Base-by-base conservation (phyloP, 1,140 invertebrate genomes). In the Aphelinus certus region DNA sequence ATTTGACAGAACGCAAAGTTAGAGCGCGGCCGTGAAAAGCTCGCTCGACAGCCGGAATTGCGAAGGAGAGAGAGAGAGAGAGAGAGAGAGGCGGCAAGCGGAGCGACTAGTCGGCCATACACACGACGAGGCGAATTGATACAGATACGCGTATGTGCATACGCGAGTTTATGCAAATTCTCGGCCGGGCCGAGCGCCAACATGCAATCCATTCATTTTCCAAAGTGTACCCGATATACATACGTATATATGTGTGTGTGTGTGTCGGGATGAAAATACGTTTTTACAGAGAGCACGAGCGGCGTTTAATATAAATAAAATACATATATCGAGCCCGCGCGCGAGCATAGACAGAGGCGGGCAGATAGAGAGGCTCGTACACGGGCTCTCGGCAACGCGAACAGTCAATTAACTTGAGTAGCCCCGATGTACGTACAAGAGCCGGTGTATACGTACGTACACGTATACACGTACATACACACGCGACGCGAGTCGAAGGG, bases 331-430 rank as follows among this genome's bases (percentile, higher is more conserved):
- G 26, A 26, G 26, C 26, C 26, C 26, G 26, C 2, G 55, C 53
- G 57, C 42, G 57, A 7, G 3, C 7, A 60, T 4, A 5, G 64
- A 49, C 67, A 60, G 7, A 45, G 46, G 7, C 4, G 42, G 42
- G 2, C 7, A 43, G 42, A 60, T 7, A 60, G 3, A 49, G 46
- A 26, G 26, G 26, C 26, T 26, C 26, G 26, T 26, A 26, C 26
- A 26, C 26, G 26, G 26, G 26, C 26, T 26, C 26, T 26, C 26
- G 26, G 26, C 26, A 58, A 55, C 7, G 3, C 60, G 58, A 63
- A 49, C 49, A 72, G 61, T 72, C 71, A 42, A 56, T 72, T 72
- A 72, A 72, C 65, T 65, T 72, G 43, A 72, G 61, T 65, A 62
- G 5, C 45, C 46, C 3, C 10, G 9, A 26, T 60, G 42, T 60